phyloP scores from a whole-genome alignment of 2,113 vertebrate genomes.

The Hemiprocne comata region DNA sequence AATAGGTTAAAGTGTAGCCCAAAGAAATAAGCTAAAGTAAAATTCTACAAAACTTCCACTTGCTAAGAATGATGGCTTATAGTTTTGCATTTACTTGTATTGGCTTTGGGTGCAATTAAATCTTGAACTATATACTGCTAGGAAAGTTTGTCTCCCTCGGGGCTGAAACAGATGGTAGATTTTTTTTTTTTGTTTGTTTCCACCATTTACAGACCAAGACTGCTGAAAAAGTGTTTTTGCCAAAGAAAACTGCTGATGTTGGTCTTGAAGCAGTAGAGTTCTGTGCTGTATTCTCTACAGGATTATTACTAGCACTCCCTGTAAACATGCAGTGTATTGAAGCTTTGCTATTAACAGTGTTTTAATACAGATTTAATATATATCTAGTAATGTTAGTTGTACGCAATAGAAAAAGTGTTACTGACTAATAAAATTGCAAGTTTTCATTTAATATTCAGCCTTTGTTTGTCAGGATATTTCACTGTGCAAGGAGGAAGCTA shows the following conservation, averaged over 20 bases:
- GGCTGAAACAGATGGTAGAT: constrained; percentile 41
- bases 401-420: not conserved
- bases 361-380: not conserved
- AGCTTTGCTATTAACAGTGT: not conserved
- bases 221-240: not conserved
- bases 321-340: not conserved
- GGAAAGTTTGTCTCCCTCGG: constrained; percentile 6
- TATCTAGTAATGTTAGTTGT: not conserved
- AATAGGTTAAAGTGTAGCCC: not conserved
- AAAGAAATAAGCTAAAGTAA: not conserved
- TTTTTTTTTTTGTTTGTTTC: not conserved
- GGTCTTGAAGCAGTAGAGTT: not conserved
- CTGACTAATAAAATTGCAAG: not conserved
- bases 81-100: not conserved
- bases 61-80: not conserved
- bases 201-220: not conserved
- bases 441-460: not conserved
- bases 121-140: constrained; percentile 2
- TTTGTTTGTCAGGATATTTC: not conserved
- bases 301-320: not conserved
- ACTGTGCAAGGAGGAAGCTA: not conserved
- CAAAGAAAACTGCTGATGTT: constrained; percentile 28
- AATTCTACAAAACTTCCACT: not conserved
- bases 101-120: constrained; percentile 18
- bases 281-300: not conserved